These are phyloP conservation scores for Polypterus senegalus DNA, from an alignment of 2,113 vertebrate species.

Conservation along the genomic window DNA sequence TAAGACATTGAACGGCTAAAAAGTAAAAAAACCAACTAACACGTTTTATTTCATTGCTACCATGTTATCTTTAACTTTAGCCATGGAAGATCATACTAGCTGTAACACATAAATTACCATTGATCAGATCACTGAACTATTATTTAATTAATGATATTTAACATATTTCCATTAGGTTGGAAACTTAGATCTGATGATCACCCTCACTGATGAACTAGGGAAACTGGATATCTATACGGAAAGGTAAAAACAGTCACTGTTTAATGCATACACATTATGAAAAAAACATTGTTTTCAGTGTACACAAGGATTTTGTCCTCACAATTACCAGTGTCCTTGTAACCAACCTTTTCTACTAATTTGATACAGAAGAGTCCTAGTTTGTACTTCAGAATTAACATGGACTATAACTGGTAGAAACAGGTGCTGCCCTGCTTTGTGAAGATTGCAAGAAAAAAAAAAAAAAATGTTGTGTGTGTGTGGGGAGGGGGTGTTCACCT, in stretches of 20 bases:
- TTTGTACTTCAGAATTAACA: neutral
- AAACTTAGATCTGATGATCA: slow-evolving; percentile 78
- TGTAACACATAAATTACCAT: too few species aligned
- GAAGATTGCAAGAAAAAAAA: too few species aligned
- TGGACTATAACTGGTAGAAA: neutral
- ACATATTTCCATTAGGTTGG: slow-evolving; percentile 58
- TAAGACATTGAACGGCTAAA: too few species aligned
- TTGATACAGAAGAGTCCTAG: neutral
- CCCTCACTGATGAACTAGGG: slow-evolving; percentile 77
- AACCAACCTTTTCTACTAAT: neutral
- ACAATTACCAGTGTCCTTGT: slow-evolving; percentile 2
- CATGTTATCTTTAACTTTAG: too few species aligned
- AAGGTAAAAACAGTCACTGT: slow-evolving; percentile 65
- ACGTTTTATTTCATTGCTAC: too few species aligned
- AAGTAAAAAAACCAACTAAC: too few species aligned
- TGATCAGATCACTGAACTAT: too few species aligned
- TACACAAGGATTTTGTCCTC: slow-evolving; percentile 31
- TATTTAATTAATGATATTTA: too few species aligned
- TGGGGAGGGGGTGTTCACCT: too few species aligned
- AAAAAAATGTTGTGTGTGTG: too few species aligned
- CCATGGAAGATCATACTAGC: too few species aligned
- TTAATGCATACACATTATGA: slow-evolving; percentile 47
- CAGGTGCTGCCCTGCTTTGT: neutral
- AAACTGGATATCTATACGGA: slow-evolving; percentile 79
- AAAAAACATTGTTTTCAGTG: slow-evolving; percentile 31